phyloP scores from a whole-genome alignment of 1,140 invertebrate species.

The Neomicropteryx cornuta region DNA sequence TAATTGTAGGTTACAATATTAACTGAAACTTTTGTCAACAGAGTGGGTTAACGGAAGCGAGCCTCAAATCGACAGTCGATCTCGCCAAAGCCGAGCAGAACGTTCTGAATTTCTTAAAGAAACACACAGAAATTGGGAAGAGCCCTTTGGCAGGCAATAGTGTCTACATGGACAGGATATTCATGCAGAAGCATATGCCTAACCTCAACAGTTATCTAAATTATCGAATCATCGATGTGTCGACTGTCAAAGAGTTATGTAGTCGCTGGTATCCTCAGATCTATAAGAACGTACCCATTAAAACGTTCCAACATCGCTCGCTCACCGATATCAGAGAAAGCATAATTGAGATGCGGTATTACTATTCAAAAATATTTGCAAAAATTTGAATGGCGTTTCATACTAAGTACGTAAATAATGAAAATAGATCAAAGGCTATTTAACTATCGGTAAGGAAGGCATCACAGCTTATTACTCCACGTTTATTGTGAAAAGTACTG shows the following conservation, averaged over 20 bases:
- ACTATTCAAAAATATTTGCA: conserved; percentile 49
- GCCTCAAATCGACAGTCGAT: conserved; percentile 53
- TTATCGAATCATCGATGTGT: conserved; percentile 91
- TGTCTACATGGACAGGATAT: conserved; percentile 74
- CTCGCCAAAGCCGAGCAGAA: conserved; percentile 55
- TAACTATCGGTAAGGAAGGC: too few species aligned
- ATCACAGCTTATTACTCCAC: too few species aligned
- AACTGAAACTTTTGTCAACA: conserved; percentile 20
- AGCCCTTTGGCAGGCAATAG: conserved; percentile 84
- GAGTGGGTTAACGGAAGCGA: conserved; percentile 65
- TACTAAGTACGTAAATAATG: too few species aligned
- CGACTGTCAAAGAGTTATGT: conserved; percentile 76
- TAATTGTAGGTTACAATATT: conserved; percentile 1
- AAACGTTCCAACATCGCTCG: conserved; percentile 59
- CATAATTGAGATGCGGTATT: conserved; percentile 72
- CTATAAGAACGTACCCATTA: conserved; percentile 46
- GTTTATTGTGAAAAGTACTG: too few species aligned
- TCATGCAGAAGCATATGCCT: conserved; percentile 69
- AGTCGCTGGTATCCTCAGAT: conserved; percentile 62
- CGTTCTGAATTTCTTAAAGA: conserved; percentile 61
- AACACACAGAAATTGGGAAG: conserved; percentile 49
- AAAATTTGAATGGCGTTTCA: conserved; percentile 19
- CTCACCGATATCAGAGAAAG: conserved; percentile 79
- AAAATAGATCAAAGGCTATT: too few species aligned
- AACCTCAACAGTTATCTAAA: conserved; percentile 68